These are phyloP conservation scores for Micrasema minimum DNA, from an alignment of 1,140 invertebrate genomes.

Conservation along the genomic window DNA sequence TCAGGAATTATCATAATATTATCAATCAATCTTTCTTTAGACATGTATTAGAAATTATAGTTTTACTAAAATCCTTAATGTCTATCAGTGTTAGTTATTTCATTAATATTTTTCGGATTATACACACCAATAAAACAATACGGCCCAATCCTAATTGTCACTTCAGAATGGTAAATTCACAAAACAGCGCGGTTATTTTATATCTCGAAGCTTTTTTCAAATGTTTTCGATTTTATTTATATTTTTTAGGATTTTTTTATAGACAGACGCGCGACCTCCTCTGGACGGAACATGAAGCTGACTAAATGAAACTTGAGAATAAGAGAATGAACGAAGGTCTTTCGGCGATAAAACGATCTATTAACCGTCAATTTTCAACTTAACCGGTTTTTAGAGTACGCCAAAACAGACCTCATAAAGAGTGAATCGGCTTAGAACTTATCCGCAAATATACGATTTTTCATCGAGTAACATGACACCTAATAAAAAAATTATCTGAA, in stretches of 20 bases:
- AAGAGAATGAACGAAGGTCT: slow-evolving; percentile 19
- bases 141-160: neutral
- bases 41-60: too few species aligned
- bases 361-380: neutral
- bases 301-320: neutral
- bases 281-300: neutral
- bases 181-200: neutral
- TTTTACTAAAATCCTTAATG: too few species aligned
- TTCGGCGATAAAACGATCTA: neutral
- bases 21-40: too few species aligned
- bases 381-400: neutral
- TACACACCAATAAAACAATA: slow-evolving; percentile 14
- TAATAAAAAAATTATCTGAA: slow-evolving; percentile 10
- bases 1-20: too few species aligned
- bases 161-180: neutral
- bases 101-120: neutral
- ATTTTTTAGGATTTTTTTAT: neutral
- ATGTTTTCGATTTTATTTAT: neutral
- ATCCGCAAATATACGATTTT: slow-evolving; percentile 3
- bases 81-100: too few species aligned
- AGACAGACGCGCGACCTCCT: neutral
- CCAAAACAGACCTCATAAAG: slow-evolving; percentile 29
- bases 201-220: neutral
- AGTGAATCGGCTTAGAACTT: slow-evolving; percentile 22
- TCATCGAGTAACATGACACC: neutral